phyloP scores from a whole-genome alignment of 1,140 invertebrate genomes.

The Hycleus phaleratus region DNA sequence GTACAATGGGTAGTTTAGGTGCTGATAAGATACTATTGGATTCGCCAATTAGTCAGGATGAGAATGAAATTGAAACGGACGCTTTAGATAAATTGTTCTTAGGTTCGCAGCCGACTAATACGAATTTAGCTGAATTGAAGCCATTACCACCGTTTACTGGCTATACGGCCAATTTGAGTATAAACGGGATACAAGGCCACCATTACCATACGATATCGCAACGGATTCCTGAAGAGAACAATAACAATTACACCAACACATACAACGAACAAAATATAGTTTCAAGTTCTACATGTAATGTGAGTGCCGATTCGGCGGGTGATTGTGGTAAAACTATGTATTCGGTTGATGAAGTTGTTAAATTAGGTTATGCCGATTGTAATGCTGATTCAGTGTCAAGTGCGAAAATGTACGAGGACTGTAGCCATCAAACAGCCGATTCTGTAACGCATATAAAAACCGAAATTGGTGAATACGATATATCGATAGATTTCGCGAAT shows the following conservation, averaged over 20 bases:
- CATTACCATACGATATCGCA: slow-evolving; percentile 77
- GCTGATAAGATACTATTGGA: slow-evolving; percentile 45
- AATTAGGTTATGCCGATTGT: slow-evolving; percentile 39
- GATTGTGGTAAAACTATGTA: slow-evolving; percentile 52
- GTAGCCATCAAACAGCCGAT: slow-evolving; percentile 37
- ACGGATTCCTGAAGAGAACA: slow-evolving; percentile 58
- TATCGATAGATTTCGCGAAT: slow-evolving; percentile 75
- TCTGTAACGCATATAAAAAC: slow-evolving; percentile 45
- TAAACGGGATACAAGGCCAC: slow-evolving; percentile 78
- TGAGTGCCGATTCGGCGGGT: slow-evolving; percentile 39
- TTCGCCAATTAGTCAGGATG: slow-evolving; percentile 40
- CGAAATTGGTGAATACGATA: slow-evolving; percentile 56
- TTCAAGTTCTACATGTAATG: slow-evolving; percentile 55
- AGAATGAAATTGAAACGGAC: slow-evolving; percentile 45
- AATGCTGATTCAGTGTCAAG: slow-evolving; percentile 43
- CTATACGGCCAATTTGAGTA: slow-evolving; percentile 72
- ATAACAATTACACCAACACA: slow-evolving; percentile 42
- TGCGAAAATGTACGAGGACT: slow-evolving; percentile 44
- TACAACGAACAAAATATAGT: slow-evolving; percentile 55
- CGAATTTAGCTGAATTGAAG: slow-evolving; percentile 70
- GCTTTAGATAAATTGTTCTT: slow-evolving; percentile 57
- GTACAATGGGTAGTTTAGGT: slow-evolving; percentile 32
- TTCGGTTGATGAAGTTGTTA: slow-evolving; percentile 44
- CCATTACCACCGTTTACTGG: slow-evolving; percentile 79
- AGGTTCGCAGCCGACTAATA: slow-evolving; percentile 48